These are phyloP conservation scores for Champsocephalus esox DNA, from an alignment of 2,797 vertebrate species.

Conservation along the genomic window DNA sequence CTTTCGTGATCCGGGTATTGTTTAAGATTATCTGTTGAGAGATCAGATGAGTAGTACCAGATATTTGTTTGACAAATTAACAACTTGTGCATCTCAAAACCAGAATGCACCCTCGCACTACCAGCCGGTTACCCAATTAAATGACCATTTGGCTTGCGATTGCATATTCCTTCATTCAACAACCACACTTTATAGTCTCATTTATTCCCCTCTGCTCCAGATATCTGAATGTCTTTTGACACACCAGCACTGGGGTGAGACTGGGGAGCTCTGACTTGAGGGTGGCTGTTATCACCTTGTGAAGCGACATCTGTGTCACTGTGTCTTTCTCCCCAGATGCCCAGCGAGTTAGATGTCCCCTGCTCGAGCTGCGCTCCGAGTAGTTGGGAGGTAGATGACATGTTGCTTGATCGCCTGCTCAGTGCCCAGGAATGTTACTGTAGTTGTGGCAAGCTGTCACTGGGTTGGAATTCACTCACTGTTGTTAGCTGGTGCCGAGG, in stretches of 20 bases:
- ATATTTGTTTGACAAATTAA: slow-evolving; percentile 38
- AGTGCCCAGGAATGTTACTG: slow-evolving; percentile 79
- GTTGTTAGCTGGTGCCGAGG: slow-evolving; percentile 78
- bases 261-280: slow-evolving; percentile 50
- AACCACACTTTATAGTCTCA: slow-evolving; percentile 29
- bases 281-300: slow-evolving; percentile 70
- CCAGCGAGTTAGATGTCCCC: slow-evolving; percentile 57
- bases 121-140: slow-evolving; percentile 49
- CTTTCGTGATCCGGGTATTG: slow-evolving; percentile 12
- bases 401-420: slow-evolving; percentile 70
- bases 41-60: slow-evolving; percentile 20
- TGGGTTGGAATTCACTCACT: slow-evolving; percentile 78
- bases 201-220: slow-evolving; percentile 33
- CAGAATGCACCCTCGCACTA: slow-evolving; percentile 49
- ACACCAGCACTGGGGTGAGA: slow-evolving; percentile 40
- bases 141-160: slow-evolving; percentile 57
- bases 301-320: slow-evolving; percentile 69
- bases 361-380: slow-evolving; percentile 38
- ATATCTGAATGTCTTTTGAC: slow-evolving; percentile 54
- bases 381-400: slow-evolving; percentile 70
- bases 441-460: slow-evolving; percentile 80
- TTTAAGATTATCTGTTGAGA: slow-evolving; percentile 35
- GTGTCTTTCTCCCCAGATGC: slow-evolving; percentile 62
- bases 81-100: slow-evolving; percentile 23
- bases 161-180: slow-evolving; percentile 42